A percentile compares a stretch with the other conserved stretches of the same genome.
phyloP scores from a whole-genome alignment of 1,140 invertebrate species.

The Lethocerus indicus region DNA sequence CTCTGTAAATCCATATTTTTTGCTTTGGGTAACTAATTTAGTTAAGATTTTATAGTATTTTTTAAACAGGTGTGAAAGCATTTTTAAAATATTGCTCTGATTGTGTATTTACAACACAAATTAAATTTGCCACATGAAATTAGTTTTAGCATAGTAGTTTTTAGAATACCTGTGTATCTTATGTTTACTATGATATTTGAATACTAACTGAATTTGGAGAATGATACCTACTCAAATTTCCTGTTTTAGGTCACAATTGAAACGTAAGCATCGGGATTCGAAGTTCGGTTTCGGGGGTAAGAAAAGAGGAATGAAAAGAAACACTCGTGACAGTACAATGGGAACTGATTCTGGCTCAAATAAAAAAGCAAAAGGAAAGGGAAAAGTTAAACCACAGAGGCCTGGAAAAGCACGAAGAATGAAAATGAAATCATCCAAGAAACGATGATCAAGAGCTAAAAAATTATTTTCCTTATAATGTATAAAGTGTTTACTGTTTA shows the following conservation, averaged over 20 bases:
- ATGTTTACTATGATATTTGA: background rate
- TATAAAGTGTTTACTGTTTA: too few species aligned
- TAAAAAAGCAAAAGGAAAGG: background rate
- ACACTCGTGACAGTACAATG: constrained; percentile 62
- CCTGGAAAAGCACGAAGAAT: constrained; percentile 2
- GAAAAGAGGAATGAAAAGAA: constrained; percentile 77
- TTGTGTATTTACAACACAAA: background rate
- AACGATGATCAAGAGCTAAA: too few species aligned
- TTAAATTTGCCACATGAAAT: background rate
- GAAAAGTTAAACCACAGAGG: background rate
- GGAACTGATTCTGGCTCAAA: constrained; percentile 20
- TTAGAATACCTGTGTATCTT: background rate
- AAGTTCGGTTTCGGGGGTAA: constrained; percentile 94
- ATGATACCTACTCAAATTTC: constrained; percentile 3
- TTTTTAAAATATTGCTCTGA: too few species aligned
- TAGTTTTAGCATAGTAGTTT: background rate
- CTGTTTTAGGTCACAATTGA: constrained; percentile 24
- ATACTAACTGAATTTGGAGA: background rate
- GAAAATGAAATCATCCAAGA: constrained; percentile 4
- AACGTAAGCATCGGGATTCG: constrained; percentile 57
- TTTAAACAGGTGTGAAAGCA: too few species aligned
- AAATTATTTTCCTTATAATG: too few species aligned
- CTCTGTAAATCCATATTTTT: too few species aligned
- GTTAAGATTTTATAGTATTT: too few species aligned
- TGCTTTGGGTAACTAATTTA: too few species aligned